Evolutionary conservation across 2,888 invertebrate species (phyloP).

Genomic region (Carcina quercana): DNA sequence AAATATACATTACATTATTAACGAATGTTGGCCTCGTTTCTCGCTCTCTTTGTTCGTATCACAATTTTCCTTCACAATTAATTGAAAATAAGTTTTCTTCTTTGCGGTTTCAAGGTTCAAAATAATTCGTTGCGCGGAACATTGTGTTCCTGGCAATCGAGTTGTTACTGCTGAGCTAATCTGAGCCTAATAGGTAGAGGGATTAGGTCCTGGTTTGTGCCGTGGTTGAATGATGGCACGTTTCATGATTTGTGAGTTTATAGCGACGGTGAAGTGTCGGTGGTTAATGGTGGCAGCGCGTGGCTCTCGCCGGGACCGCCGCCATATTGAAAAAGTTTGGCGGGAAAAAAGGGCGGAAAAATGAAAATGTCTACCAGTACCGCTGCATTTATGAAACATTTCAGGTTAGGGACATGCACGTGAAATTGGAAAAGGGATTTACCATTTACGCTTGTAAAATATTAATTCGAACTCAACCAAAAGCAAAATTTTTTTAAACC

Average conservation of each 20-base stretch:
- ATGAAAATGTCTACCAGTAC: constrained; percentile 6
- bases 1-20: constrained; percentile 74
- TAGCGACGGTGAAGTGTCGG: constrained; percentile 73
- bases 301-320: constrained; percentile 60
- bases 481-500: too few relatives aligned
- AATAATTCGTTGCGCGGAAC: constrained; percentile 51
- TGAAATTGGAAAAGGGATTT: too few relatives aligned
- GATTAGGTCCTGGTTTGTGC: constrained; percentile 39
- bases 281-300: constrained; percentile 71
- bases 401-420: too few relatives aligned
- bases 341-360: constrained; percentile 58
- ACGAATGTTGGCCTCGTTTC: constrained; percentile 73
- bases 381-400: too few relatives aligned
- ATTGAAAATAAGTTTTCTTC: constrained; percentile 61
- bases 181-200: constrained; percentile 30
- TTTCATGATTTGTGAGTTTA: constrained; percentile 76
- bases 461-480: too few relatives aligned
- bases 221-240: constrained; percentile 40
- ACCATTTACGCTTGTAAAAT: too few relatives aligned
- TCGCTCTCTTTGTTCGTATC: constrained; percentile 72
- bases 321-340: constrained; percentile 73
- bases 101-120: constrained; percentile 55
- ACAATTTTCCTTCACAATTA: constrained; percentile 52
- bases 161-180: constrained; percentile 25
- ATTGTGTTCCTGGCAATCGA: constrained; percentile 51